These are phyloP conservation scores for Metallyticus violacea DNA, from an alignment of 2,888 invertebrate genomes.

Conservation along the genomic window DNA sequence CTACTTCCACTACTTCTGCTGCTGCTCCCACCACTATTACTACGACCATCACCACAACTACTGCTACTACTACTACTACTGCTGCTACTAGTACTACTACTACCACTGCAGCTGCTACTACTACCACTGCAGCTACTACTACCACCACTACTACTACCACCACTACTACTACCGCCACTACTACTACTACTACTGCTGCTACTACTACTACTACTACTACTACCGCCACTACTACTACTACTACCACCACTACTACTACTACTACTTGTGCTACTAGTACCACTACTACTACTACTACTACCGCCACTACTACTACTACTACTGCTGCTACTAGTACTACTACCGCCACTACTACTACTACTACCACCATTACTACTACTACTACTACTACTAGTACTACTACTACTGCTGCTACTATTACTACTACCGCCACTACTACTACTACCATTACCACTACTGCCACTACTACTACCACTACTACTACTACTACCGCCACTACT, in stretches of 20 bases:
- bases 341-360: not conserved
- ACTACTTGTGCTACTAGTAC: not conserved
- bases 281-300: not conserved
- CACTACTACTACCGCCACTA: not conserved
- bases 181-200: not conserved
- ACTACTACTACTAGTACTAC: not conserved
- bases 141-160: not conserved
- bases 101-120: too few species aligned
- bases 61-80: too few species aligned
- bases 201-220: not conserved
- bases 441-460: slow-evolving; percentile 42
- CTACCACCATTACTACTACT: not conserved
- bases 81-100: too few species aligned
- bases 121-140: too few species aligned
- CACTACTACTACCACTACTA: slow-evolving; percentile 37
- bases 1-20: too few species aligned
- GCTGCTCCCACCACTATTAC: too few species aligned
- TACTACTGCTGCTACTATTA: not conserved
- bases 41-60: too few species aligned
- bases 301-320: not conserved
- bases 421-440: slow-evolving; percentile 39
- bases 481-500: too few species aligned
- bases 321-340: not conserved
- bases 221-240: not conserved
- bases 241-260: not conserved